phyloP scores from a whole-genome alignment of 30 jellyfish, hydroid and myxozoan genomes.

The Morbakka virulenta region DNA sequence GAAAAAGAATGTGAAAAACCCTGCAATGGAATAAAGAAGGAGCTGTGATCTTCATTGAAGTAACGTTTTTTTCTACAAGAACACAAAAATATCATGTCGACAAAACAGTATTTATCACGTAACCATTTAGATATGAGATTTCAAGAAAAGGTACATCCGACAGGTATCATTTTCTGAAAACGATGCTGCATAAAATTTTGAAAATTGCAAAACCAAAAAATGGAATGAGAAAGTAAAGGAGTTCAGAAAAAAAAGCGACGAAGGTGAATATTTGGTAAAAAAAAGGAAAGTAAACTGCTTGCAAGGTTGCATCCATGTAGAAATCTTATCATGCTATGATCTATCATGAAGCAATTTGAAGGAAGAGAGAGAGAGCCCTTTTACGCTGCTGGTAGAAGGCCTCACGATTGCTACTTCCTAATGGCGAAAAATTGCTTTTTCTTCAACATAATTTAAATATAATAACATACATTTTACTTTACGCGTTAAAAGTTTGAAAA shows the following conservation, averaged over 20 bases:
- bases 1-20: not conserved
- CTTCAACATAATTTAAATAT: conserved; percentile 12
- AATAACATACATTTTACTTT: no score
- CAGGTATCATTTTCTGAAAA: no score
- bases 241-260: no score
- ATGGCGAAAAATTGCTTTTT: no score
- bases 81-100: no score
- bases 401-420: no score
- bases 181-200: no score
- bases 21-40: not conserved
- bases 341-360: not conserved
- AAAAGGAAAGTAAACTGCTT: no score
- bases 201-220: not conserved
- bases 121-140: conserved; percentile 3
- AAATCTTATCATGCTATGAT: conserved; percentile 12
- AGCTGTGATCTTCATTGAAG: conserved; percentile 4
- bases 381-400: no score
- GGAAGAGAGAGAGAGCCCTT: conserved; percentile 1
- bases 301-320: conserved; percentile 10
- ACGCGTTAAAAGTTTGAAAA: no score
- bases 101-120: no score
- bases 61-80: conserved; percentile 9
- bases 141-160: not conserved
- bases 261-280: no score
- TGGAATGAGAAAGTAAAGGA: not conserved